These are phyloP conservation scores for Ateles fusciceps DNA, from an alignment of 2,797 vertebrate genomes.

Conservation along the genomic window DNA sequence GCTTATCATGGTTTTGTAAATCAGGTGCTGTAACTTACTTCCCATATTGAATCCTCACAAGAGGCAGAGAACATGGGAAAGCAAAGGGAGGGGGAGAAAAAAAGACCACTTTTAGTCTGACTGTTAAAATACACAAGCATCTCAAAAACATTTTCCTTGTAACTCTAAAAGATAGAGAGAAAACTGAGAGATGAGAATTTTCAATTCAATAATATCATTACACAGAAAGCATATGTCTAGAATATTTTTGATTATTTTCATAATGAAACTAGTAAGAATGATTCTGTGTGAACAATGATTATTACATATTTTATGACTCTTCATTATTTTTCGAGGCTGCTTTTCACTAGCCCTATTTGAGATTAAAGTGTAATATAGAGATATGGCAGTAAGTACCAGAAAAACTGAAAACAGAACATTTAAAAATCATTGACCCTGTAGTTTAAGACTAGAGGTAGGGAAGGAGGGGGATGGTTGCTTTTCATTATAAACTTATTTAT, in stretches of 20 bases:
- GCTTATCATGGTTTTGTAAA: neutral
- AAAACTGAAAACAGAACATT: neutral
- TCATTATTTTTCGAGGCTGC: neutral
- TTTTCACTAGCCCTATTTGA: neutral
- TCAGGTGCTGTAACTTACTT: neutral
- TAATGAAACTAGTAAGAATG: neutral
- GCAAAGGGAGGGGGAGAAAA: neutral
- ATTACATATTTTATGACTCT: neutral
- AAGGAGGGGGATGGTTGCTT: neutral
- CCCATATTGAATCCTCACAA: neutral
- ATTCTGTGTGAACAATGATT: neutral
- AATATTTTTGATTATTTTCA: neutral
- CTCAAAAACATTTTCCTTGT: neutral
- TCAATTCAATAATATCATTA: neutral
- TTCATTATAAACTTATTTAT: neutral
- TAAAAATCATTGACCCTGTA: neutral
- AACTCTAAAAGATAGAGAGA: neutral
- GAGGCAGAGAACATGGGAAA: neutral
- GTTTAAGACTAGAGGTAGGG: neutral
- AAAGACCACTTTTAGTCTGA: neutral
- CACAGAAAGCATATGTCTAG: neutral
- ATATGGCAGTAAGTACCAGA: neutral
- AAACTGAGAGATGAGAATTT: neutral
- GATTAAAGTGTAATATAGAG: neutral
- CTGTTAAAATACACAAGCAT: neutral